Conservation (phyloP, 1,140 invertebrate species). For the Harpegnathos saltator region DNA sequence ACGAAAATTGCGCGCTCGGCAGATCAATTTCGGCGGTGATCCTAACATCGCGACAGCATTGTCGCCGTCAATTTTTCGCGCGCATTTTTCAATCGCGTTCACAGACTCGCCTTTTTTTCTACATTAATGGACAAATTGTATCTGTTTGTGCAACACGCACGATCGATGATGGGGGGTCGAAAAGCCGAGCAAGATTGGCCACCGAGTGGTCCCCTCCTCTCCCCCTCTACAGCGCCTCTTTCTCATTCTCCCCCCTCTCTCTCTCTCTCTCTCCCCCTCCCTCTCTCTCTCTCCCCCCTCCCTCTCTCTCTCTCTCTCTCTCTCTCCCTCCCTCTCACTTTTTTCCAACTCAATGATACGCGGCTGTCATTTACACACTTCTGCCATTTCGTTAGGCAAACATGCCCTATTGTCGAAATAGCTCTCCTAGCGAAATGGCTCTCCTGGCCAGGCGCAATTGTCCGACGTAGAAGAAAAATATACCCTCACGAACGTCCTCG, state of each 20-base stretch:
- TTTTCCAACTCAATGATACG: constrained; percentile 72
- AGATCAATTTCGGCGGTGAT: background rate
- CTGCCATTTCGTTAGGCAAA: constrained; percentile 72
- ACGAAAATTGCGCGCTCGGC: too few relatives aligned
- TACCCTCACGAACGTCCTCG: constrained; percentile 24
- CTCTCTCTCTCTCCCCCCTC: background rate
- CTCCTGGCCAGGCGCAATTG: constrained; percentile 64
- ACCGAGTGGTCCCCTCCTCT: too few relatives aligned
- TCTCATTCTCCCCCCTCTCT: background rate
- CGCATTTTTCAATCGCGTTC: constrained; percentile 19
- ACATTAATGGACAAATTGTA: constrained; percentile 31
- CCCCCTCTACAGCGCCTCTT: too few relatives aligned
- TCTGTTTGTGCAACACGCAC: background rate
- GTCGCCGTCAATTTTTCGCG: background rate
- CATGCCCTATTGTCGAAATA: constrained; percentile 69
- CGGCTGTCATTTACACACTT: constrained; percentile 82
- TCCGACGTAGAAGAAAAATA: constrained; percentile 38
- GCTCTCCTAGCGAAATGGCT: constrained; percentile 69
- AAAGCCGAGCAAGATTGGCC: constrained; percentile 61
- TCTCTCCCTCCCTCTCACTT: constrained; percentile 16
- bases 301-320: constrained; percentile 1
- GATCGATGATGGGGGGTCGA: constrained; percentile 23
- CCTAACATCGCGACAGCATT: background rate
- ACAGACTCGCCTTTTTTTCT: background rate
- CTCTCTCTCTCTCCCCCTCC: constrained; percentile 20